Percentiles rank a stretch among this genome's conserved stretches.
phyloP scores from a whole-genome alignment of 1,140 invertebrate genomes.

The Physella acuta region DNA sequence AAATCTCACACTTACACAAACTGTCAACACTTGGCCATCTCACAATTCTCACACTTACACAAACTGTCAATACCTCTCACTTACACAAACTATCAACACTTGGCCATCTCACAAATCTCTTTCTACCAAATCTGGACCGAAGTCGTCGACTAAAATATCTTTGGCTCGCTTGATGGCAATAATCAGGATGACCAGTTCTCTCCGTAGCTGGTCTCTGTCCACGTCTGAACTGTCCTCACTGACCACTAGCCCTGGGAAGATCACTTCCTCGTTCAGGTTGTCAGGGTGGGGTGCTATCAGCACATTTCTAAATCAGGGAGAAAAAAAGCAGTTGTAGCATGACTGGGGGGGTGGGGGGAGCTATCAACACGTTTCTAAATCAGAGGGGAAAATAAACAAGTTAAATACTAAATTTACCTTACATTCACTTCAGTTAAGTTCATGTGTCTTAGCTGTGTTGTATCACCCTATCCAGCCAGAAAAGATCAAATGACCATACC shows the following conservation, averaged over 20 bases:
- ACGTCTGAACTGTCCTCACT: conserved; percentile 12
- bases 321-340: background rate
- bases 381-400: too few species aligned
- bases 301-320: conserved; percentile 34
- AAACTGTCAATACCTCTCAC: background rate
- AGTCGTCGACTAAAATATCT: conserved; percentile 39
- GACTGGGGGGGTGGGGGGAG: too few species aligned
- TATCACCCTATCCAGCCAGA: too few species aligned
- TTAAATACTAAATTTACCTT: too few species aligned
- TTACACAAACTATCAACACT: too few species aligned
- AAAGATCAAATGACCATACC: too few species aligned
- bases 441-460: too few species aligned
- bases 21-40: background rate
- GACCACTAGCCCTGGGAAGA: conserved; percentile 42
- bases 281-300: conserved; percentile 46
- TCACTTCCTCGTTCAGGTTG: conserved; percentile 44
- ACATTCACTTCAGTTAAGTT: too few species aligned
- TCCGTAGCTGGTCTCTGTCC: conserved; percentile 16
- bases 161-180: conserved; percentile 37
- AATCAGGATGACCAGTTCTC: conserved; percentile 42
- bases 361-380: too few species aligned
- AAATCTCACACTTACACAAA: background rate
- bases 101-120: conserved; percentile 3
- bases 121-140: conserved; percentile 11
- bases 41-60: background rate